These are phyloP conservation scores for Zaprionus lineosus DNA, from an alignment of 2,888 invertebrate species.

Conservation along the genomic window DNA sequence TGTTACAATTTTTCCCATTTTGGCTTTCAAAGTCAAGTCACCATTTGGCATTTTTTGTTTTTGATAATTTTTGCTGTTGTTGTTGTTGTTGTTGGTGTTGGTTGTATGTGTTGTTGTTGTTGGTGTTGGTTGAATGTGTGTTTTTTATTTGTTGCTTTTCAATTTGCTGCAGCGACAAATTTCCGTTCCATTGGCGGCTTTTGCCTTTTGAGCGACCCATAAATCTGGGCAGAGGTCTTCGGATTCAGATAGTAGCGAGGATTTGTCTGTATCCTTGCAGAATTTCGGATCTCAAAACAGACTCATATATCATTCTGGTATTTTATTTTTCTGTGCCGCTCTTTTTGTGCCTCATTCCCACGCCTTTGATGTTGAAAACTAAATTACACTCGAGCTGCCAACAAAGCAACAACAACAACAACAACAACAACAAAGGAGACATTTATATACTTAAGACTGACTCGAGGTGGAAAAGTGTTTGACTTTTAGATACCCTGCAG, in stretches of 20 bases:
- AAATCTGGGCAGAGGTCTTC: constrained; percentile 45
- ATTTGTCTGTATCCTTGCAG: constrained; percentile 62
- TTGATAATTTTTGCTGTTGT: not conserved
- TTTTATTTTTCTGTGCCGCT: constrained; percentile 22
- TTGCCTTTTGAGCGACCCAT: constrained; percentile 31
- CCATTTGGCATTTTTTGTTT: constrained; percentile 26
- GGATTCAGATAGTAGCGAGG: constrained; percentile 28
- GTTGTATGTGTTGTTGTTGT: constrained; percentile 3
- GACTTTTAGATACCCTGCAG: not conserved
- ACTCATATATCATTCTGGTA: constrained; percentile 53
- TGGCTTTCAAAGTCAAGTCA: constrained; percentile 60
- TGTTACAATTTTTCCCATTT: constrained; percentile 48
- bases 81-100: constrained; percentile 1
- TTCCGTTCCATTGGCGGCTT: constrained; percentile 72
- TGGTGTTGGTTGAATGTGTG: not conserved
- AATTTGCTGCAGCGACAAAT: constrained; percentile 77
- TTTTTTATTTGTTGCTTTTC: constrained; percentile 36
- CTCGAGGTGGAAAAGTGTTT: not conserved
- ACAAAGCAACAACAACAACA: constrained; percentile 7
- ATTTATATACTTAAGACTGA: not conserved
- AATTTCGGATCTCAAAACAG: constrained; percentile 27
- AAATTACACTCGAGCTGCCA: constrained; percentile 56
- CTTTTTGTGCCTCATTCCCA: constrained; percentile 61
- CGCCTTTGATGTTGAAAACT: constrained; percentile 74
- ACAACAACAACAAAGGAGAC: not conserved